Percentiles rank a stretch among this genome's conserved stretches.
phyloP scores from a whole-genome alignment of 2,113 vertebrate genomes.

The Phainopepla nitens region DNA sequence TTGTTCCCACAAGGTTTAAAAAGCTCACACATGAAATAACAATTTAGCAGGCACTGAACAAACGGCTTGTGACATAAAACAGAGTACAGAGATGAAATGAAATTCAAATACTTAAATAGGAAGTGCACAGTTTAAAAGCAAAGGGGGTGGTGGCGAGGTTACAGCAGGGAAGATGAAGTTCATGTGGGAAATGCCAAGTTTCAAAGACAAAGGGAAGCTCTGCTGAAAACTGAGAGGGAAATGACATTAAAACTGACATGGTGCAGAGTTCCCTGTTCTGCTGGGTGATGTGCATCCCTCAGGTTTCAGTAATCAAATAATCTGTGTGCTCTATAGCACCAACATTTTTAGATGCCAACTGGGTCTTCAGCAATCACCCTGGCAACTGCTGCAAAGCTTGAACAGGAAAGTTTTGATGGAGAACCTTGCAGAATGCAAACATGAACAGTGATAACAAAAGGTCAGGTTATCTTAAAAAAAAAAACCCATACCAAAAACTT shows the following conservation, averaged over 20 bases:
- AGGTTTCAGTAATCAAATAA: background rate
- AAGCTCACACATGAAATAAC: slow-evolving; percentile 32
- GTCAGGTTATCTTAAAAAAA: background rate
- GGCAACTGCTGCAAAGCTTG: background rate
- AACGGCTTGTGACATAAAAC: slow-evolving; percentile 39
- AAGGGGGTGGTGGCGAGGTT: background rate
- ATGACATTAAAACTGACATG: background rate
- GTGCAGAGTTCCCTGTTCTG: background rate
- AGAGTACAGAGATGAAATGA: slow-evolving; percentile 18
- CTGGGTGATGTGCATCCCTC: background rate
- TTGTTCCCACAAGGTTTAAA: slow-evolving; percentile 48
- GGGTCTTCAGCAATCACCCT: background rate
- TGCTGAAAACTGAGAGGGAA: background rate
- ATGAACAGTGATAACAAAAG: background rate
- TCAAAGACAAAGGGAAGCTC: slow-evolving; percentile 32
- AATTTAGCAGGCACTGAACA: slow-evolving; percentile 31
- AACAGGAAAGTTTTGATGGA: background rate
- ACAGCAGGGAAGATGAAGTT: slow-evolving; percentile 10
- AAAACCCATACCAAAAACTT: background rate
- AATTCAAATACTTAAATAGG: slow-evolving; percentile 29
- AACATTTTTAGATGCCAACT: background rate
- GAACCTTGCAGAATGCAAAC: background rate
- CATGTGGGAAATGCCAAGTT: background rate
- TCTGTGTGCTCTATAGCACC: background rate
- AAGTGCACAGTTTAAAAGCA: background rate